phyloP scores from a whole-genome alignment of 2,113 vertebrate genomes.

The Forbesichthys agassizii region DNA sequence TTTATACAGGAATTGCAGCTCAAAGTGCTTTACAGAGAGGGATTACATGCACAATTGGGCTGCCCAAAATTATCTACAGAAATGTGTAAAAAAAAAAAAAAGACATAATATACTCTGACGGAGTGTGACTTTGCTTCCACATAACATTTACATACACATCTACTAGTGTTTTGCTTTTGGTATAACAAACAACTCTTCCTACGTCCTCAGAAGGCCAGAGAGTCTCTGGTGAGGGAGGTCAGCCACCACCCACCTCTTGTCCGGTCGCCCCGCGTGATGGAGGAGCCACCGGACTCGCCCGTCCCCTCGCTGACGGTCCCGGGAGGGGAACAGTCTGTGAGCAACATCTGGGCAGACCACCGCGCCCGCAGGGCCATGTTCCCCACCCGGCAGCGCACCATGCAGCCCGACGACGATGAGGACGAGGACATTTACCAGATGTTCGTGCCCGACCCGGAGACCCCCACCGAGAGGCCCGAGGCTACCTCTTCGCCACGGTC shows the following conservation, averaged over 20 bases:
- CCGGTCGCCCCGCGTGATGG: conserved; percentile 71
- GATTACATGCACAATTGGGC: too few relatives aligned
- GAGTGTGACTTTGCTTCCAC: too few relatives aligned
- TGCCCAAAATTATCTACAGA: too few relatives aligned
- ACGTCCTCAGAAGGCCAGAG: conserved; percentile 80
- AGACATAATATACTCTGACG: too few relatives aligned
- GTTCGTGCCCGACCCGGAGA: conserved; percentile 85
- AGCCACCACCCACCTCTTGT: conserved; percentile 71
- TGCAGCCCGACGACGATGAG: conserved; percentile 86
- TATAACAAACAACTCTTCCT: not conserved
- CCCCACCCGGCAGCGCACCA: conserved; percentile 82
- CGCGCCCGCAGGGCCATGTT: conserved; percentile 90
- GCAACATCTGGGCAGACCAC: conserved; percentile 92
- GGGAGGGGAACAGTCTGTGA: conserved; percentile 71
- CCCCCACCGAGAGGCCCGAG: conserved; percentile 49
- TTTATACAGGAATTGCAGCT: too few relatives aligned
- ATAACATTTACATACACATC: too few relatives aligned
- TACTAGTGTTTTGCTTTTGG: too few relatives aligned
- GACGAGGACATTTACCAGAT: conserved; percentile 95
- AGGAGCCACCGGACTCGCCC: conserved; percentile 70
- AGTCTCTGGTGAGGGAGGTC: conserved; percentile 80
- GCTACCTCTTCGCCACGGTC: conserved; percentile 52
- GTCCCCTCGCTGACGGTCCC: conserved; percentile 75
- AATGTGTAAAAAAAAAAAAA: too few relatives aligned
- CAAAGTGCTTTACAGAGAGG: too few relatives aligned